Base-by-base conservation (phyloP, 92 coral and sea anemone species). In the Epizoanthus fatuus region DNA sequence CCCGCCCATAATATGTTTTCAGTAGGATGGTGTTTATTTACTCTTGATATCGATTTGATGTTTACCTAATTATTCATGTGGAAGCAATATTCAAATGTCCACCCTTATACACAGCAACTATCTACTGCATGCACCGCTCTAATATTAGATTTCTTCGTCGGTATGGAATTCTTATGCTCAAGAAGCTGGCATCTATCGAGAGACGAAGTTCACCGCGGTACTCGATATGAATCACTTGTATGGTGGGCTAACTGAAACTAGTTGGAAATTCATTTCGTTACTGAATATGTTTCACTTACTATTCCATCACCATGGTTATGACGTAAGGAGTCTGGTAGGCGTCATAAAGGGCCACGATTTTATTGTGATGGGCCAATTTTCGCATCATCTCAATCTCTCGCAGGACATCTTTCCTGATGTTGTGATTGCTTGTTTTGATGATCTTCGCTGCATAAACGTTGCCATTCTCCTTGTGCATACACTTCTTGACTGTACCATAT, bases 351-450 rank as follows among this genome's bases (percentile, higher is more conserved):
- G 88, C 86, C 59, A 97, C 99, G 19, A 97, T 92, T 52, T 90
- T 92, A 83, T 88, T 86, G 84, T 97, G 99, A 16, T 47, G 60
- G 13, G 93, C 91, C 8, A 97, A 92, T 55, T 63, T 75, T 74
- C 91, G 91, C 99, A 97, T 97, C 85, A 97, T 66, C 29, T 91
- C 93, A 2, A 97, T 95, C 90, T 95, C 98, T 76, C 93, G 88
- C 69, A 91, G 56, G 45, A 96, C 94, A 42, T 96, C 95, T 62
- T 95, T 93, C 49, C 96, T 90, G 45, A 95, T 74, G 58, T 86
- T 97, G 85, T 90, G 75, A 63, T 95, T 96, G 8, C 95, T 87
- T 2, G 96, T 93, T 90, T 91, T 92, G 85, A 97, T 90, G 4
- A 95, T 90, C 84, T 97, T 97, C 32, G 95, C 98, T 0, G 99